phyloP scores from a whole-genome alignment of 2,113 vertebrate genomes.

The Thinocorus orbignyianus region DNA sequence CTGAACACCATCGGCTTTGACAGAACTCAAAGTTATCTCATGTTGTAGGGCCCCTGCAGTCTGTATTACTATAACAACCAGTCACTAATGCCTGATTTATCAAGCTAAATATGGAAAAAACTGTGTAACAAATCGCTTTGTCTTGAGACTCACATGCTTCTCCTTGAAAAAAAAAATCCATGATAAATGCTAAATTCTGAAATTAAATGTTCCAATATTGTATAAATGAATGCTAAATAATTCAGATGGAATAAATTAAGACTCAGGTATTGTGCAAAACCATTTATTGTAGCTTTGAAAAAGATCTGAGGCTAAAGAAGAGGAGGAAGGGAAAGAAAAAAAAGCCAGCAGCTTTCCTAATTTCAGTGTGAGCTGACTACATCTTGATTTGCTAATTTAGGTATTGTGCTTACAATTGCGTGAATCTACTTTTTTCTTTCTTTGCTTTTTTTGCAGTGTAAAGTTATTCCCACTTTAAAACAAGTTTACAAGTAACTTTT shows the following conservation, averaged over 20 bases:
- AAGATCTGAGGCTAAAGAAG: neutral
- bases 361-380: neutral
- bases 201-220: slow-evolving; percentile 8
- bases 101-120: neutral
- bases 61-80: neutral
- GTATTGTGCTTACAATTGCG: neutral
- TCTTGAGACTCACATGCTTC: neutral
- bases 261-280: neutral
- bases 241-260: slow-evolving; percentile 37
- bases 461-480: neutral
- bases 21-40: neutral
- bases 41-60: neutral
- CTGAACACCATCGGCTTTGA: neutral
- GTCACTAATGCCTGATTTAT: neutral
- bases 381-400: neutral
- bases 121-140: neutral
- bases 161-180: neutral
- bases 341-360: neutral
- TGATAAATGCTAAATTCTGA: neutral
- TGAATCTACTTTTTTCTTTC: neutral
- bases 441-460: neutral
- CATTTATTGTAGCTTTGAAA: neutral
- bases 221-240: slow-evolving; percentile 20
- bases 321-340: fast-evolving
- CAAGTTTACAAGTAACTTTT: neutral